Conservation (phyloP, 2,888 invertebrate genomes). For the Bombyx huttoni region DNA sequence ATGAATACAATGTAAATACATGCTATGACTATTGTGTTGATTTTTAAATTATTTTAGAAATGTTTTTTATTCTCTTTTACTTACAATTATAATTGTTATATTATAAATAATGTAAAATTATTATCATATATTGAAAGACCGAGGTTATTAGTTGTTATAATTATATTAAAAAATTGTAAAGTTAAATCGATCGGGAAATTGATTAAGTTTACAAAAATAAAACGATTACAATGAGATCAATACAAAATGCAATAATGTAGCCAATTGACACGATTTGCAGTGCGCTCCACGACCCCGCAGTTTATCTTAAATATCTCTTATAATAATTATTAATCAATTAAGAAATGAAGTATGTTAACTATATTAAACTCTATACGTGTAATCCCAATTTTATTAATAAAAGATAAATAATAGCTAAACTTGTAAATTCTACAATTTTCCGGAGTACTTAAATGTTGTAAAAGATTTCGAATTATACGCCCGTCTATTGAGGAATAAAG, state of each 20-base stretch:
- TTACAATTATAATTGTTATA: conserved; percentile 41
- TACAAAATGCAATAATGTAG: conserved; percentile 16
- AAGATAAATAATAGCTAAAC: conserved; percentile 30
- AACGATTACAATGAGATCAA: conserved; percentile 11
- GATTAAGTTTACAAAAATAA: conserved; percentile 28
- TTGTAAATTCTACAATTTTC: conserved; percentile 62
- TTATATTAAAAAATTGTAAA: conserved; percentile 14
- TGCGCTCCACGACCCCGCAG: background rate
- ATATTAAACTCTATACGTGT: too few species aligned
- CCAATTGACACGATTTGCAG: background rate
- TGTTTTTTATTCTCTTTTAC: conserved; percentile 46
- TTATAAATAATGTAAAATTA: conserved; percentile 34
- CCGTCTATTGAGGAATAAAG: too few species aligned
- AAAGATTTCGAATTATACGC: conserved; percentile 58
- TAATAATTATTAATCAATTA: background rate
- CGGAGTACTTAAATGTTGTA: conserved; percentile 59
- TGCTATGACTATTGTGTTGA: conserved; percentile 56
- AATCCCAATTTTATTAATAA: too few species aligned
- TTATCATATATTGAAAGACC: conserved; percentile 54
- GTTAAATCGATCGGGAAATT: conserved; percentile 42
- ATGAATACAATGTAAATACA: conserved; percentile 27
- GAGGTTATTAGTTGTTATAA: conserved; percentile 36
- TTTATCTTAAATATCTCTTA: background rate
- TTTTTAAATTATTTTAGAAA: conserved; percentile 49
- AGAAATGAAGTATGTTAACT: background rate